Evolutionary conservation across 2,797 vertebrate species (phyloP), one percentile per base, ranked within the genome.

Genomic region (Octomys mimax): DNA sequence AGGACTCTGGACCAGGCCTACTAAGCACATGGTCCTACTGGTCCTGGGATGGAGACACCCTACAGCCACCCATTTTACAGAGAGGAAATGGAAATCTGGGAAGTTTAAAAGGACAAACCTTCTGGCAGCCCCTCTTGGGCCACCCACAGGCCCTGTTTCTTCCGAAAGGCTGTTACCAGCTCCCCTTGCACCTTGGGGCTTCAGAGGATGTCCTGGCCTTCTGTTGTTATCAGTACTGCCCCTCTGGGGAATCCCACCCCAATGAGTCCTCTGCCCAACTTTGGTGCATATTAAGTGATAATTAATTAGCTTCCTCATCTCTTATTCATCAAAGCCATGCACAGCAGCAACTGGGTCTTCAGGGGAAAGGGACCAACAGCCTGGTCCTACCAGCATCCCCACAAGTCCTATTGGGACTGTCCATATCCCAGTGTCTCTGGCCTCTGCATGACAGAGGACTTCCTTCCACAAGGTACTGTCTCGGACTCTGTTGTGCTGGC

Each of bases 311-410:
- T 77, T 78, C 73, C 24, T 96, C 75, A 87, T 95, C 54, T 95
- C 92, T 96, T 95, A 95, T 91, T 94, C 92, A 94, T 97, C 89
- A 92, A 92, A 97, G 92, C 42, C 79, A 83, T 75, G 70, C 5
- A 46, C 75, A 84, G 92, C 54, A 89, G 84, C 46, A 92, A 64
- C 42, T 0, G 1, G 77, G 68, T 42, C 42, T 46, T 8, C 9
- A 1, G 28, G 81, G 78, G 68, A 52, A 95, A 95, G 71, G 57
- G 54, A 49, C 59, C 0, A 0, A n/a, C 28, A 66, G 28, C 42
- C 78, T 0, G 6, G 83, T 33, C 66, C 49, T 22, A 46, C 75
- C 62, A 70, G 61, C 3, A 0, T 4, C 9, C 36, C 22, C 14
- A n/a, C 39, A 57, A 61, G 54, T 79, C 68, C 87, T 33, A 6